Evolutionary conservation across 2,888 invertebrate genomes (phyloP).

Genomic region (Hofmannophila pseudospretella): DNA sequence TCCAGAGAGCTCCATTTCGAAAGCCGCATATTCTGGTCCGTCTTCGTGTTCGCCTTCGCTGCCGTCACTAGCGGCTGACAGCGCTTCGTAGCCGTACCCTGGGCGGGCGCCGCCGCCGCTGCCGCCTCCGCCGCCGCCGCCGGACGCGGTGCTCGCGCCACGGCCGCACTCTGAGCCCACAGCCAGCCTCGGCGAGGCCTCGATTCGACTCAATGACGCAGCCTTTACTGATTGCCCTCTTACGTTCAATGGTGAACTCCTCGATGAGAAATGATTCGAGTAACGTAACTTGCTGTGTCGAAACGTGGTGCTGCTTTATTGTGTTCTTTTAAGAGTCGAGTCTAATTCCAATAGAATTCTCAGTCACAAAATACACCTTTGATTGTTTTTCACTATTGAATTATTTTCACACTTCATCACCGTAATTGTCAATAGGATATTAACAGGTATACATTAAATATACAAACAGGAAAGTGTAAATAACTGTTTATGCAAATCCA

Average conservation of each 20-base stretch:
- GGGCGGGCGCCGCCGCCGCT: constrained; percentile 63
- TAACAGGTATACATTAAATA: constrained; percentile 5
- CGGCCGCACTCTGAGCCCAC: constrained; percentile 50
- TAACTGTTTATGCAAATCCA: constrained; percentile 8
- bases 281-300: constrained; percentile 72
- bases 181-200: constrained; percentile 60
- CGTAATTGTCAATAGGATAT: constrained; percentile 3
- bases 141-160: constrained; percentile 26
- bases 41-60: constrained; percentile 66
- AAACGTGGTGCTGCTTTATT: constrained; percentile 65
- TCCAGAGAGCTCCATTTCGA: constrained; percentile 67
- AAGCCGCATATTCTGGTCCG: constrained; percentile 60
- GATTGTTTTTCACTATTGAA: constrained; percentile 17
- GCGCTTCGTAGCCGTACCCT: constrained; percentile 71
- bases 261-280: constrained; percentile 58
- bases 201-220: constrained; percentile 68
- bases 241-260: constrained; percentile 53
- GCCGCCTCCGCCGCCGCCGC: constrained; percentile 32
- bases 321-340: constrained; percentile 20
- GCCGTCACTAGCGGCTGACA: constrained; percentile 69
- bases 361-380: constrained; percentile 17
- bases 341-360: constrained; percentile 11
- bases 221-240: constrained; percentile 59
- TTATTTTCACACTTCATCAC: constrained; percentile 12
- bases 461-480: constrained; percentile 5